A percentile compares a stretch with the other conserved stretches of the same genome.
Conservation (phyloP, 2,797 vertebrate genomes). For the Sebastes umbrosus region DNA sequence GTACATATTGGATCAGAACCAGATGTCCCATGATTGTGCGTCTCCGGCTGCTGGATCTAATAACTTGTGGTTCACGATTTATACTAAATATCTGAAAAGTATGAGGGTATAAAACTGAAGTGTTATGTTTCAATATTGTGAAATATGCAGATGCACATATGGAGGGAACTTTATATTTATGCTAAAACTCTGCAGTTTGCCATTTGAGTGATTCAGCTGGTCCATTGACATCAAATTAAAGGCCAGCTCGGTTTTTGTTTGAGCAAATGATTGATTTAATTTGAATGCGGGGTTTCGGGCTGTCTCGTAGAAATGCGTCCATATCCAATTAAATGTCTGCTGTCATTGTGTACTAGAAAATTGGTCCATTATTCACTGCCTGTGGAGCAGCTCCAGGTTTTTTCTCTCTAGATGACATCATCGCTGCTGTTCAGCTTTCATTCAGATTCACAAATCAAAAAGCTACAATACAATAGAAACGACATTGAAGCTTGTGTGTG, state of each 20-base stretch:
- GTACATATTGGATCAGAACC: neutral
- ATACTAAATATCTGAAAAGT: neutral
- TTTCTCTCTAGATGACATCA: conserved; percentile 7
- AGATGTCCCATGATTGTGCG: neutral
- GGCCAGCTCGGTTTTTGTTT: neutral
- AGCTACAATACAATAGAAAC: neutral
- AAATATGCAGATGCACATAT: neutral
- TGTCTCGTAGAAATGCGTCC: neutral
- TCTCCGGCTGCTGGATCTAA: neutral
- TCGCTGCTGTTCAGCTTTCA: neutral
- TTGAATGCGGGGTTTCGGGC: conserved; percentile 6
- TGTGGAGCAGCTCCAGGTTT: conserved; percentile 5
- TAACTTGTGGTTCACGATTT: neutral
- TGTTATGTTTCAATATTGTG: neutral
- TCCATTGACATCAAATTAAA: neutral
- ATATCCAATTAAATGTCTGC: conserved; percentile 10
- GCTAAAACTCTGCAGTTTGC: neutral
- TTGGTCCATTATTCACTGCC: conserved; percentile 4
- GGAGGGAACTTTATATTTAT: neutral
- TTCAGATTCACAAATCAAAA: neutral
- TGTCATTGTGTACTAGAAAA: conserved; percentile 2
- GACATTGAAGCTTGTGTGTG: neutral
- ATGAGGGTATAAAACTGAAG: neutral
- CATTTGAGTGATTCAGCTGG: neutral
- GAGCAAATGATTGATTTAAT: conserved; percentile 12